Conservation (phyloP, 2,113 vertebrate species). For the Zosterops lateralis region DNA sequence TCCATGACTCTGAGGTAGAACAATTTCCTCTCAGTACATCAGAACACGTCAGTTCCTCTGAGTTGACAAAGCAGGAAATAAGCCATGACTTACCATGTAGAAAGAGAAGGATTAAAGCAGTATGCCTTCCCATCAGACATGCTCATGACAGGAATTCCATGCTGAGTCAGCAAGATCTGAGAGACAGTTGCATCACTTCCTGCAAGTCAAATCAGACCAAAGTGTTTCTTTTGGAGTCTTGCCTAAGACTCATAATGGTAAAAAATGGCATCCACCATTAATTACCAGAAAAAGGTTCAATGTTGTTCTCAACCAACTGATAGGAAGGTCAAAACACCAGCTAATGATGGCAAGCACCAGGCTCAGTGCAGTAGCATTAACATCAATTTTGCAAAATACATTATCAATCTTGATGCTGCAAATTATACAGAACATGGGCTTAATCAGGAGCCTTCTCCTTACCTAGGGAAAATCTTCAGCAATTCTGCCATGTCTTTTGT, state of each 20-base stretch:
- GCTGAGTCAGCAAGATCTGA: conserved; percentile 92
- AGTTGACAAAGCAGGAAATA: neutral
- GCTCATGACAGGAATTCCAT: conserved; percentile 90
- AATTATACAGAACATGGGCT: neutral
- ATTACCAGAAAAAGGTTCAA: neutral
- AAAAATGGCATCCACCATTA: neutral
- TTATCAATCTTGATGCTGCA: neutral
- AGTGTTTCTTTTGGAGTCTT: neutral
- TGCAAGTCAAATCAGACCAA: conserved; percentile 56
- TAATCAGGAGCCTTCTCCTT: neutral
- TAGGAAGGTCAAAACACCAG: neutral
- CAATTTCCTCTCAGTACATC: neutral
- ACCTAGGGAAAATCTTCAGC: neutral
- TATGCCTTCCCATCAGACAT: conserved; percentile 95
- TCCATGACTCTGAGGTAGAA: neutral
- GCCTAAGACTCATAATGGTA: neutral
- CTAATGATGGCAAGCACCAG: neutral
- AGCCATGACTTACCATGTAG: conserved; percentile 80
- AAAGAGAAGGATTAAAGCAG: conserved; percentile 90
- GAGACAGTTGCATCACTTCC: conserved; percentile 87
- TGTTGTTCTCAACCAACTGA: neutral
- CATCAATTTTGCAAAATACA: neutral
- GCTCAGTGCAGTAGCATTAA: neutral
- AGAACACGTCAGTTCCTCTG: neutral
- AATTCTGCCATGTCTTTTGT: neutral